Conservation (phyloP, 2,888 invertebrate species). For the Athalia circularis region DNA sequence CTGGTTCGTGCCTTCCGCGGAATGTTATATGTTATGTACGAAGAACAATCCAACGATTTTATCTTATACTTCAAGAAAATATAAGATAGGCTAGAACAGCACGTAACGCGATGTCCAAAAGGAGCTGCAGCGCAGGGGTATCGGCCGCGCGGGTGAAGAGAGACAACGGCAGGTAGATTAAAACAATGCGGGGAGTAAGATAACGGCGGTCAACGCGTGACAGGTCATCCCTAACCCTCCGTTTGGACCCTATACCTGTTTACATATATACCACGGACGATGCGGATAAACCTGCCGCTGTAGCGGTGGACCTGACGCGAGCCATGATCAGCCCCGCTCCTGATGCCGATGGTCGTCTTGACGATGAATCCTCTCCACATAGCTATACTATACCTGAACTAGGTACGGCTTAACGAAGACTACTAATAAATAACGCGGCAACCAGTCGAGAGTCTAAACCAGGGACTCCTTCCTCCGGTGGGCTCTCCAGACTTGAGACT, state of each 20-base stretch:
- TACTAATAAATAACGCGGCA: slow-evolving; percentile 68
- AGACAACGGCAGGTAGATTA: slow-evolving; percentile 58
- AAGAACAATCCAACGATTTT: slow-evolving; percentile 4
- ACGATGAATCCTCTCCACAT: no score
- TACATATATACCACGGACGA: no score
- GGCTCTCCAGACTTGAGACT: slow-evolving; percentile 6
- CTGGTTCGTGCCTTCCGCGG: not conserved
- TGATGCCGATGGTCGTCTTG: no score
- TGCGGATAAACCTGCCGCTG: no score
- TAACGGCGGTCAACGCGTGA: slow-evolving; percentile 63
- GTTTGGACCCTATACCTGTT: not conserved
- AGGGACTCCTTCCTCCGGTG: slow-evolving; percentile 47
- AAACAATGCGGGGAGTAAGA: slow-evolving; percentile 65
- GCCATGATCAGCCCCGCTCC: no score
- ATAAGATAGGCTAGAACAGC: not conserved
- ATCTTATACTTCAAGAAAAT: not conserved
- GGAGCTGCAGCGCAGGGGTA: not conserved
- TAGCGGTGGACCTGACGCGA: no score
- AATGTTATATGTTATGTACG: no score
- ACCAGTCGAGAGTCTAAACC: slow-evolving; percentile 48
- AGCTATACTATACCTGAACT: slow-evolving; percentile 54
- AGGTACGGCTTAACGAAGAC: slow-evolving; percentile 66
- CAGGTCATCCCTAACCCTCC: slow-evolving; percentile 58
- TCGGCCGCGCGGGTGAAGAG: slow-evolving; percentile 26
- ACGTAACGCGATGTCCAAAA: slow-evolving; percentile 14